Base-by-base conservation (phyloP, 2,797 vertebrate genomes). In the Dermochelys coriacea region DNA sequence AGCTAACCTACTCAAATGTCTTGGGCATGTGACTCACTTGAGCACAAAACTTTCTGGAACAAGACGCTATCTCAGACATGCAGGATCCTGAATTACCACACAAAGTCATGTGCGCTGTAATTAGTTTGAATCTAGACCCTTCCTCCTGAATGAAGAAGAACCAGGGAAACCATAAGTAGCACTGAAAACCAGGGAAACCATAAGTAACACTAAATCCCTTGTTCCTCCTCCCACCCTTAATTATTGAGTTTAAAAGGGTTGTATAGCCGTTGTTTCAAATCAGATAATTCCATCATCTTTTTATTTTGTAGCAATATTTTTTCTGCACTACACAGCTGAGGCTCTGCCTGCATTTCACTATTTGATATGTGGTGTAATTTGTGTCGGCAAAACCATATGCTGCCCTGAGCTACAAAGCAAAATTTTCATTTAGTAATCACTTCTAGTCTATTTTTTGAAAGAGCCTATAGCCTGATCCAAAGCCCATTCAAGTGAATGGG, bases 191-290 rank as follows among this genome's bases (percentile, higher is more conserved):
- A 68, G 87, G 57, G 51, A 9, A 54, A 80, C 45, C 6, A 59
- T 49, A 89, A 86, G 2, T 18, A 45, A 47, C 71, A 41, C 12
- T 25, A 7, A 25, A 27, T 45, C 6, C 25, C 14, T 49, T 41
- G 93, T 93, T 54, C 84, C 31, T 12, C 71, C 54, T 54, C 50
- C 37, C 84, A 85, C 34, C 5, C 91, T 75, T 57, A 86, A 77
- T 89, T 92, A 57, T 87, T 86, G 93, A 41, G 50, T 75, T 90
- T 54, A 5, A 21, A 86, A 92, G 86, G 4, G 25, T 80, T 47
- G n/a, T 31, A 41, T 77, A 47, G 23, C 41, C 75, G 78, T 78
- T 47, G 31, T 78, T 78, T 78, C 75, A 50, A 87, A 74, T 59
- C 23, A 89, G 41, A 50, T 61, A 21, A 80, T 81, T 85, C 78